Evolutionary conservation across 1,140 invertebrate genomes (phyloP).

Genomic region (Drosophila nebulosa): DNA sequence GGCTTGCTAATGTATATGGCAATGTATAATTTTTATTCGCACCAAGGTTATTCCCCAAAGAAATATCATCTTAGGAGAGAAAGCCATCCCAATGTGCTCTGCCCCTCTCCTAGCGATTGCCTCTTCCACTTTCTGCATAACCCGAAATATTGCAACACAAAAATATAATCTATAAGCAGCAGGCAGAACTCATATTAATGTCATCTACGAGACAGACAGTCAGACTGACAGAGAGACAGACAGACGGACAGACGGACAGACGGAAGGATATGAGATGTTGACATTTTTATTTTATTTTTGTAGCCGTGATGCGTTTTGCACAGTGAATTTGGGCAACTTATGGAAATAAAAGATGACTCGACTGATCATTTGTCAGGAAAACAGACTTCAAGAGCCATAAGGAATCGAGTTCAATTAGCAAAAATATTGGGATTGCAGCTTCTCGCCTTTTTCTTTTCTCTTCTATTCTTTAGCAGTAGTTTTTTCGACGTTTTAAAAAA

Average conservation of each 20-base stretch:
- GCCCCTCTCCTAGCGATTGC: neutral
- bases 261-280: constrained; percentile 2
- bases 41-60: constrained; percentile 75
- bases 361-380: no score
- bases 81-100: neutral
- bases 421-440: no score
- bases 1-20: constrained; percentile 66
- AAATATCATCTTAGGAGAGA: constrained; percentile 54
- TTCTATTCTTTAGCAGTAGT: no score
- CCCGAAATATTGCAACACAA: constrained; percentile 79
- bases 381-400: neutral
- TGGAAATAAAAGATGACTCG: no score
- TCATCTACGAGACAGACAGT: constrained; percentile 28
- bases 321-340: constrained; percentile 39
- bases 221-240: no score
- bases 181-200: constrained; percentile 78
- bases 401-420: no score
- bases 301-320: constrained; percentile 18
- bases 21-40: constrained; percentile 81
- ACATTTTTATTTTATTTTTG: constrained; percentile 42
- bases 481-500: no score
- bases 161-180: constrained; percentile 79
- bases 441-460: no score
- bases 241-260: constrained; percentile 7
- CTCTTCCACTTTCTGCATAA: constrained; percentile 7